Percentiles rank a stretch among this genome's conserved stretches.
Evolutionary conservation across 2,113 vertebrate genomes (phyloP).

Genomic region (Macaca fascicularis): DNA sequence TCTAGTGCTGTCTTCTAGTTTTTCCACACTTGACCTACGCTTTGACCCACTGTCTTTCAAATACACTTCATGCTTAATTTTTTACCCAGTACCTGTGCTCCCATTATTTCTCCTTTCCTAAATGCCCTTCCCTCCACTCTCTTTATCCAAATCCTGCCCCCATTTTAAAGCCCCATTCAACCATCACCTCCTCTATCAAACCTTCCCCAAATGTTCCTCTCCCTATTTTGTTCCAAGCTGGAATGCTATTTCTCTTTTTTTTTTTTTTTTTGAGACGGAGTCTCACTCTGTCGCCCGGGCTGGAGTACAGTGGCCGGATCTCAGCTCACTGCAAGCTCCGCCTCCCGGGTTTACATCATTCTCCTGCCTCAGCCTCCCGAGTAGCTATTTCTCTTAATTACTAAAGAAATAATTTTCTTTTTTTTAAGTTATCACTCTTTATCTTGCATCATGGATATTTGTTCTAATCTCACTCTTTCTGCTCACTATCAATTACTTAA

Average conservation of each 20-base stretch:
- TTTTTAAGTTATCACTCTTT: not conserved
- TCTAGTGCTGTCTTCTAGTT: not conserved
- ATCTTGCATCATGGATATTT: not conserved
- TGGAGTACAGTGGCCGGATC: too few relatives aligned
- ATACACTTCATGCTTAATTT: not conserved
- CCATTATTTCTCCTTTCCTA: not conserved
- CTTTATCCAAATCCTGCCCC: not conserved
- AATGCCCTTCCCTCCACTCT: not conserved
- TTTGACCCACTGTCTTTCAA: not conserved
- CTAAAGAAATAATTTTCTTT: not conserved
- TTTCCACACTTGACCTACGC: not conserved
- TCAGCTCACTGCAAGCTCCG: too few relatives aligned
- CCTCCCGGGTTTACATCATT: too few relatives aligned
- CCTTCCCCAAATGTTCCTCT: not conserved
- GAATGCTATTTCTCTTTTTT: not conserved
- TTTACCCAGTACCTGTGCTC: not conserved
- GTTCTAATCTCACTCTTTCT: not conserved
- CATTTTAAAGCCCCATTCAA: not conserved
- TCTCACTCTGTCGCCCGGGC: too few relatives aligned
- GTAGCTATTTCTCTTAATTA: not conserved
- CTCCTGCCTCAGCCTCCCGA: too few relatives aligned
- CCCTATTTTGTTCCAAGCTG: not conserved
- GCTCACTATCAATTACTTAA: not conserved
- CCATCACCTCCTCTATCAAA: not conserved
- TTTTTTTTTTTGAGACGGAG: too few relatives aligned